Conservation (phyloP, 2,888 invertebrate species). For the Leptura quadrifasciata region DNA sequence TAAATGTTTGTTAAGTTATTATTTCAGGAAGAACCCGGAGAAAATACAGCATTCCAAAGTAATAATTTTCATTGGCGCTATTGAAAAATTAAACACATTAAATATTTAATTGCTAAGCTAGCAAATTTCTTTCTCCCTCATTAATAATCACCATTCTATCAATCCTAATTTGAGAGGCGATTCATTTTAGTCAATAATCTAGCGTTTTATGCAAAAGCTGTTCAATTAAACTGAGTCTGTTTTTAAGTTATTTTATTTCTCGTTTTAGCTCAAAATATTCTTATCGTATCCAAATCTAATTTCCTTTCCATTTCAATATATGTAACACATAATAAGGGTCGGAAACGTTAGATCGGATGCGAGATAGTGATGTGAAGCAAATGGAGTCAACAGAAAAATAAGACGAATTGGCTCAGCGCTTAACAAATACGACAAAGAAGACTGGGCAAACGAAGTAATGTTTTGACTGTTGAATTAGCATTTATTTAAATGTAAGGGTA, state of each 20-base stretch:
- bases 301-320: constrained; percentile 55
- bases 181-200: not conserved
- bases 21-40: too few species aligned
- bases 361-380: constrained; percentile 49
- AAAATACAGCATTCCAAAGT: too few species aligned
- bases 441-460: not conserved
- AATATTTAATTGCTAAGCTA: too few species aligned
- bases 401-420: constrained; percentile 40
- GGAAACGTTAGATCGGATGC: constrained; percentile 56
- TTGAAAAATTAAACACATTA: too few species aligned
- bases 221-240: constrained; percentile 1
- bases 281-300: constrained; percentile 54
- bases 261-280: constrained; percentile 37
- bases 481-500: constrained; percentile 17
- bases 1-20: too few species aligned
- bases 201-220: constrained; percentile 5
- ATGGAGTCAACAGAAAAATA: constrained; percentile 51
- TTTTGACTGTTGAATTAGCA: constrained; percentile 27
- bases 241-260: constrained; percentile 24
- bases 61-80: too few species aligned
- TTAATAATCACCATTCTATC: not conserved
- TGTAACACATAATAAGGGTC: constrained; percentile 54
- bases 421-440: constrained; percentile 32
- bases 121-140: too few species aligned
- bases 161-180: not conserved